Base-by-base conservation (phyloP, 2,888 invertebrate genomes). In the Hydropsyche betteni region DNA sequence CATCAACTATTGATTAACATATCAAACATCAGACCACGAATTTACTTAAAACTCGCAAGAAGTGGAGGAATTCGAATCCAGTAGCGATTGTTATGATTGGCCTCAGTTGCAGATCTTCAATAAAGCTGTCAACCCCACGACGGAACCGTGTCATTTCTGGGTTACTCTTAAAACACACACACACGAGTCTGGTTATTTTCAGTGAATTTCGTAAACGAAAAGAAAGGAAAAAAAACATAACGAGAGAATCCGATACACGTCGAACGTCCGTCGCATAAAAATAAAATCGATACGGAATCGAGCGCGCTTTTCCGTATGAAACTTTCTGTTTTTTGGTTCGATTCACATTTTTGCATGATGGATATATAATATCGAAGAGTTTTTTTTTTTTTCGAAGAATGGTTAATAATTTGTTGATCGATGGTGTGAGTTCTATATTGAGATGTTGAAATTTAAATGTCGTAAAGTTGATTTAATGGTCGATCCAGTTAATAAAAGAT, bases 111-210 rank as follows among this genome's bases (percentile, higher is more conserved):
- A 64, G 64, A 64, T 36, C 36, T 24, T 36, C 64, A 64, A 64
- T 64, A 64, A 64, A 64, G 36, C 64, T 64, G 64, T 64, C 64
- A 58, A 58, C 58, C 34, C n/a, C 36, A 64, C 24, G 36, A 36
- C 64, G n/a, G 36, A 64, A 64, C 64, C 14, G 64, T 64, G 64
- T 64, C 64, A 64, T 64, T 64, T 64, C 64, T 10, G 64, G 36
- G 36, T 64, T 64, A 10, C 44, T 44, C 44, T 44, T 44, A 44
- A 36, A 64, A 34, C 14, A 24, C 16, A 5, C 64, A 24, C 24
- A 24, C 24, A 24, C 24, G 24, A 16, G 34, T 61, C 61, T 64
- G 64, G 64, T 64, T 64, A 64, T 64, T 64, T 64, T 64, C 64
- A 34, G 34, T 36, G 36, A 33, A 36, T 64, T 64, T 64, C 64